phyloP scores from a whole-genome alignment of 2,113 vertebrate genomes.

The Morone chrysops region DNA sequence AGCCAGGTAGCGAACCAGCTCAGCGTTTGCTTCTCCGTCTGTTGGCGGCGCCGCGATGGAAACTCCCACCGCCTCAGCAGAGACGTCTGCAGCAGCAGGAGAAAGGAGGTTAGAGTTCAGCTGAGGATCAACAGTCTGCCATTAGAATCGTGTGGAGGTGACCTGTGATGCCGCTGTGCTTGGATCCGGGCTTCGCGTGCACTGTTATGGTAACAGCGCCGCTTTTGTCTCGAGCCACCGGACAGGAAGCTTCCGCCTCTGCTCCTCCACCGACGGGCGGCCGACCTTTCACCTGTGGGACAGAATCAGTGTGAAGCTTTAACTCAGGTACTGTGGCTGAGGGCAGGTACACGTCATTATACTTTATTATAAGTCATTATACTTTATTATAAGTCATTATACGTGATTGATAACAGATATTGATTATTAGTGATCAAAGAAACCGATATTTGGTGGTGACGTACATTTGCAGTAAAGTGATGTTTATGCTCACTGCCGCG shows the following conservation, averaged over 20 bases:
- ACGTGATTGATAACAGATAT: no score
- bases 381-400: no score
- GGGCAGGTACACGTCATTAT: no score
- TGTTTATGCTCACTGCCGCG: no score
- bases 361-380: no score
- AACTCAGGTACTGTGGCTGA: no score
- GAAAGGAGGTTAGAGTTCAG: neutral
- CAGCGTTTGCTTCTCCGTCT: conserved; percentile 93
- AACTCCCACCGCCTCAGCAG: conserved; percentile 87
- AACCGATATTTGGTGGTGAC: no score
- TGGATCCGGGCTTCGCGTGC: conserved; percentile 91
- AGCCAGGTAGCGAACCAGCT: conserved; percentile 90
- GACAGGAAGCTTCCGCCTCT: conserved; percentile 59
- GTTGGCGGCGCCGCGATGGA: conserved; percentile 91
- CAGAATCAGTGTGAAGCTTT: neutral
- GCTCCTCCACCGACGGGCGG: conserved; percentile 33
- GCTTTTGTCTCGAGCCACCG: conserved; percentile 81
- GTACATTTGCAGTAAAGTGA: no score
- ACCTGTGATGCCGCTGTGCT: conserved; percentile 88
- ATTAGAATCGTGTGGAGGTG: rapidly evolving
- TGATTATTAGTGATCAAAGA: no score
- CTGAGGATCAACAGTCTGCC: neutral
- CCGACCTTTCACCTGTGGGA: conserved; percentile 41
- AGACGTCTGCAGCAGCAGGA: conserved; percentile 83
- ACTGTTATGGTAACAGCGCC: conserved; percentile 85